These are phyloP conservation scores for Notothenia coriiceps DNA, from an alignment of 2,113 vertebrate species.

Conservation along the genomic window DNA sequence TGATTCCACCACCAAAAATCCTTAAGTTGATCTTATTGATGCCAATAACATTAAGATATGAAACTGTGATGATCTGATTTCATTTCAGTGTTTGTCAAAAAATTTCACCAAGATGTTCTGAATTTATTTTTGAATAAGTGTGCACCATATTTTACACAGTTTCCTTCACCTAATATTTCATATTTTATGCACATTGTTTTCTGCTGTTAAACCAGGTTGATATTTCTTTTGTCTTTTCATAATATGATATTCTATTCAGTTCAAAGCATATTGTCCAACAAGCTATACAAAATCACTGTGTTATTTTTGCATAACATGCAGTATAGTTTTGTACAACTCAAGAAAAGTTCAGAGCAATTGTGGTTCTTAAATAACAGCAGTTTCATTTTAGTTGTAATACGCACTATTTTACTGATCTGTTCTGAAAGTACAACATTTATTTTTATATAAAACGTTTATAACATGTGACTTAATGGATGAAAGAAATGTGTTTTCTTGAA, in stretches of 20 bases:
- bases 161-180: slow-evolving; percentile 13
- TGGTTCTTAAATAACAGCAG: slow-evolving; percentile 20
- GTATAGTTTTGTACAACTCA: not conserved
- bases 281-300: not conserved
- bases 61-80: slow-evolving; percentile 59
- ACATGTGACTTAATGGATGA: slow-evolving; percentile 22
- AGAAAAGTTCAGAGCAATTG: not conserved
- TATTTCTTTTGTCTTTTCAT: slow-evolving; percentile 7
- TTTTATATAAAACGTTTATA: slow-evolving; percentile 34
- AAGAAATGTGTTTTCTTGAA: not conserved
- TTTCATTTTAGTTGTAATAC: slow-evolving; percentile 13
- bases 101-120: slow-evolving; percentile 5
- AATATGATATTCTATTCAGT: not conserved
- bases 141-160: slow-evolving; percentile 13
- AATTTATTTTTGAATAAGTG: slow-evolving; percentile 8
- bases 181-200: not conserved
- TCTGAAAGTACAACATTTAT: slow-evolving; percentile 19
- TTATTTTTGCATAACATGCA: slow-evolving; percentile 30
- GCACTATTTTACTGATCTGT: not conserved
- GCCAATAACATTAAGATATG: slow-evolving; percentile 41
- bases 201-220: slow-evolving; percentile 10
- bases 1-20: not conserved
- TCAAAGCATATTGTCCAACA: not conserved
- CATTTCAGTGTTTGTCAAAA: slow-evolving; percentile 28
- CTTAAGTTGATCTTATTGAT: slow-evolving; percentile 27